A percentile compares a stretch with the other conserved stretches of the same genome.
Conservation (phyloP, 2,888 invertebrate genomes). For the Agrotis puta region DNA sequence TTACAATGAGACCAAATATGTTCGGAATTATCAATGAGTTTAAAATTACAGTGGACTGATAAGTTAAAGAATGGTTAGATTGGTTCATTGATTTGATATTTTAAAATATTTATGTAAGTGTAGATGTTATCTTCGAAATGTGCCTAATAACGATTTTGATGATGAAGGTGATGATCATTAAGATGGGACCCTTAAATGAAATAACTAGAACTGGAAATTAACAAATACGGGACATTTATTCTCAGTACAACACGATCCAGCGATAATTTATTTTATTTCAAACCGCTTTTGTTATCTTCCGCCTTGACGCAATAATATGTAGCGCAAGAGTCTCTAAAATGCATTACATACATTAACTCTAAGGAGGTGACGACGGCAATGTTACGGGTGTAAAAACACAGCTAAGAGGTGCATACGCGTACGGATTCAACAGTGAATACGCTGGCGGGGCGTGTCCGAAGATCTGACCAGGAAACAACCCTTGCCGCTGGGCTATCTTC, state of each 20-base stretch:
- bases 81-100: not conserved
- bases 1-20: conserved; percentile 27
- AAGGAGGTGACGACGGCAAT: conserved; percentile 84
- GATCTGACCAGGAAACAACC: conserved; percentile 93
- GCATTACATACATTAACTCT: conserved; percentile 32
- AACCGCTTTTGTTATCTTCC: not conserved
- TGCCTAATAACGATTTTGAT: not conserved
- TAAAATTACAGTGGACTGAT: not conserved
- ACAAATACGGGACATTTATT: not conserved
- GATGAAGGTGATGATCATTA: not conserved
- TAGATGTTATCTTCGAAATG: too few species aligned
- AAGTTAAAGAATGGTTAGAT: not conserved
- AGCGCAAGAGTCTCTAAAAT: not conserved
- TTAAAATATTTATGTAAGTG: not conserved
- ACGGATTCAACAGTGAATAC: conserved; percentile 92
- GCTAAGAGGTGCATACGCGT: conserved; percentile 91
- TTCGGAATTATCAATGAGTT: conserved; percentile 43
- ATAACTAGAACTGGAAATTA: not conserved
- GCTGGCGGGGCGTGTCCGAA: conserved; percentile 92
- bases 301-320: not conserved
- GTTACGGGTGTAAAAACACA: conserved; percentile 91
- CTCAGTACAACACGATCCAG: too few species aligned
- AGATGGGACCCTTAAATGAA: not conserved
- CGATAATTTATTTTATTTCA: not conserved
- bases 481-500: conserved; percentile 97